Evolutionary conservation across 2,888 invertebrate species (phyloP), one percentile per base, ranked within the genome.

Genomic region (Zygaena filipendulae): DNA sequence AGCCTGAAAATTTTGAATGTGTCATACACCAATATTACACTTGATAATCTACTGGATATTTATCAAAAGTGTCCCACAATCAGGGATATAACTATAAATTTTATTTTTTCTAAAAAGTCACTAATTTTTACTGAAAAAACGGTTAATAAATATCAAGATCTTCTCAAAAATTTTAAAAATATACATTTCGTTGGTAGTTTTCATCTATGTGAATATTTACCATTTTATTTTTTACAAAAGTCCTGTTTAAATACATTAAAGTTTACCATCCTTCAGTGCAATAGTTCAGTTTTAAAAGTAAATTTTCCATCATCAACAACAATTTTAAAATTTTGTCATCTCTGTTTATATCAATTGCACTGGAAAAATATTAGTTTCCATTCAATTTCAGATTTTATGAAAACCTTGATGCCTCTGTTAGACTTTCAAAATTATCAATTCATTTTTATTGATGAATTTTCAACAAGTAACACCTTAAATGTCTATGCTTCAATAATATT

Each of bases 101-200:
- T 62, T 43, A 32, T 39, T 23, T 60, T 66, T 42, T 45, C 47
- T 11, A 51, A 45, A 35, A 31, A 16, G 7, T 4, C 4, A 16
- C 16, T 6, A 16, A 7, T 7, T 6, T 4, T 16, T 6, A 16
- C 7, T 6, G 44, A 16, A 33, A 43, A 9, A 31, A 40, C 21
- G 32, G 33, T 7, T 36, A 67, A 19, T n/a, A 29, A 45, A 23
- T 60, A 51, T 35, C 63, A 68, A 44, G 39, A 50, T 23, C 29
- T 61, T 3, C 69, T 75, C 45, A 36, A 52, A 41, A 47, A 60
- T 8, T 55, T 71, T 38, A 47, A 55, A 26, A 59, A 60, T 44
- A 38, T 74, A 2, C 58, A 71, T 47, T 66, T 75, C 42, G 45
- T 69, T 33, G 63, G 70, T 7, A 54, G 53, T 19, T 28, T 45